Evolutionary conservation across 2,888 invertebrate species (phyloP).

Genomic region (Caenorhabditis sp.): DNA sequence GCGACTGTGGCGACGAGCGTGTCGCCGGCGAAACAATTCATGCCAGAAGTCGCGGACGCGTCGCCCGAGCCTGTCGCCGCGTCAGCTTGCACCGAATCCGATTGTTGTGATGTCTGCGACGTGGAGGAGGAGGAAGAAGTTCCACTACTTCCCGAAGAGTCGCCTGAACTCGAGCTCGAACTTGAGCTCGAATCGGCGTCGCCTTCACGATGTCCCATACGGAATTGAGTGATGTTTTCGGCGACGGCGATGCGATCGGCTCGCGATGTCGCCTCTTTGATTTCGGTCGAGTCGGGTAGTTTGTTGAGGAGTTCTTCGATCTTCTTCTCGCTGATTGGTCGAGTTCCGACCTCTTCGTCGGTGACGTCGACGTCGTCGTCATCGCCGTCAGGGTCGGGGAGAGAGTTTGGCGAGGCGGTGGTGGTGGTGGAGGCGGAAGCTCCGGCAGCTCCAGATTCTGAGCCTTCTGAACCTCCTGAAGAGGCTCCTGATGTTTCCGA

Average conservation of each 20-base stretch:
- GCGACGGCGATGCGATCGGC: not conserved
- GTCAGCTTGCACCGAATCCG: conserved; percentile 6
- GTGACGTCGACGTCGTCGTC: conserved; percentile 41
- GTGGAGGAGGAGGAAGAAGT: not conserved
- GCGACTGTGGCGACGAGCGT: conserved; percentile 54
- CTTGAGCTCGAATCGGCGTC: not conserved
- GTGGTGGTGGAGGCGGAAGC: too few relatives aligned
- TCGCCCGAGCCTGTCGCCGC: conserved; percentile 9
- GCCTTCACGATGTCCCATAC: conserved; percentile 1
- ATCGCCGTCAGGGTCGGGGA: too few relatives aligned
- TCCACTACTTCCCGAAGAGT: conserved; percentile 7
- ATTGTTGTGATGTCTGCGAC: conserved; percentile 3
- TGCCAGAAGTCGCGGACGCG: conserved; percentile 18
- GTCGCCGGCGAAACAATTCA: conserved; percentile 67
- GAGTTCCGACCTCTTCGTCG: conserved; percentile 31
- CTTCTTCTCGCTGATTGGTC: conserved; percentile 7
- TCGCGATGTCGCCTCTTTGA: not conserved
- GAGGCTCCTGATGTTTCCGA: too few relatives aligned
- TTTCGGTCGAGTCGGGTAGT: conserved; percentile 4
- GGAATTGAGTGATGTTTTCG: not conserved
- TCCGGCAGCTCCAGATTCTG: too few relatives aligned
- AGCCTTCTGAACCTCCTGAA: too few relatives aligned
- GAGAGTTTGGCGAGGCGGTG: too few relatives aligned
- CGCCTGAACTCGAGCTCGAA: conserved; percentile 8
- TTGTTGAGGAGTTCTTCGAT: conserved; percentile 17